phyloP scores from a whole-genome alignment of 2,888 invertebrate genomes.

The Papilio gigon region DNA sequence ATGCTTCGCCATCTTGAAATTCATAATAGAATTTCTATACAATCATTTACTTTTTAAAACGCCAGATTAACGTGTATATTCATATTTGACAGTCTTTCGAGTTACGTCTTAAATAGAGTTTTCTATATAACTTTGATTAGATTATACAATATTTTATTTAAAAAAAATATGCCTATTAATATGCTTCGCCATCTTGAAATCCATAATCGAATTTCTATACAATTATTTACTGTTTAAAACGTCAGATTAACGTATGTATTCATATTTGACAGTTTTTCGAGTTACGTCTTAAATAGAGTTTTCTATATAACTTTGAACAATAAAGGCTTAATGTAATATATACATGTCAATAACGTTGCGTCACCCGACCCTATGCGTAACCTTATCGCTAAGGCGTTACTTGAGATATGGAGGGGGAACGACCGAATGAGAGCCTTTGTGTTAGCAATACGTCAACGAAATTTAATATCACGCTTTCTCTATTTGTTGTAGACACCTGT shows the following conservation, averaged over 20 bases:
- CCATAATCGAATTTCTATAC: not conserved
- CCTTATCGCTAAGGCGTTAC: constrained; percentile 20
- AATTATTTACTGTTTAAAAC: not conserved
- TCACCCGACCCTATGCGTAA: constrained; percentile 16
- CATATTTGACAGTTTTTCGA: too few species aligned
- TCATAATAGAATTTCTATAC: not conserved
- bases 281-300: not conserved
- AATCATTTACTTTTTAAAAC: not conserved
- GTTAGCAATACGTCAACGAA: constrained; percentile 10
- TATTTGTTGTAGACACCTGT: not conserved
- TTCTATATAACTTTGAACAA: not conserved
- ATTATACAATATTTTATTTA: too few species aligned
- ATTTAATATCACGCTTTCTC: constrained; percentile 3
- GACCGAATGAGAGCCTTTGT: constrained; percentile 15
- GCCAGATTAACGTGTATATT: too few species aligned
- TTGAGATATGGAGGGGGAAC: constrained; percentile 16
- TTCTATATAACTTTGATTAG: not conserved
- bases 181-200: too few species aligned
- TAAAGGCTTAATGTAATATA: constrained; percentile 14
- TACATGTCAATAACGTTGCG: constrained; percentile 13
- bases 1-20: too few species aligned
- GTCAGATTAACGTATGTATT: too few species aligned
- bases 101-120: not conserved
- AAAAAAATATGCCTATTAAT: too few species aligned
- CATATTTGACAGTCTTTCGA: too few species aligned